Evolutionary conservation across 2,888 invertebrate species (phyloP).

Genomic region (Lochmaea crataegi): DNA sequence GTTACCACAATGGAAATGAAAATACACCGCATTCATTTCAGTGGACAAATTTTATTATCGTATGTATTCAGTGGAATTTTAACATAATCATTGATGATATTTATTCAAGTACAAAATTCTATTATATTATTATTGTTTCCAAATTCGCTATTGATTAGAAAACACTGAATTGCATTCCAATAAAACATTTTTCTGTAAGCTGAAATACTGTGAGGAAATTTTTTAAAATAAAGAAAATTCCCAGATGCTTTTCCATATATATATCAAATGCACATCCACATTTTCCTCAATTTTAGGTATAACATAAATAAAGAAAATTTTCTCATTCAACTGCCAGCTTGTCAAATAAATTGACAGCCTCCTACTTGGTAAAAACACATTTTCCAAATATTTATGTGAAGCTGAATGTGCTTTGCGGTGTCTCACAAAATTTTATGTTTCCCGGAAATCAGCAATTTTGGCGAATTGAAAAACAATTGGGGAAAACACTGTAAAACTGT

Average conservation of each 20-base stretch:
- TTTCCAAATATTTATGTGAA: background rate
- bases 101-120: too few species aligned
- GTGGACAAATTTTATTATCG: too few species aligned
- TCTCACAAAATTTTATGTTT: background rate
- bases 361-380: background rate
- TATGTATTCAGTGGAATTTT: too few species aligned
- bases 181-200: too few species aligned
- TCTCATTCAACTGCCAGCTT: conserved; percentile 2
- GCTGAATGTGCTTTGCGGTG: background rate
- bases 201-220: too few species aligned
- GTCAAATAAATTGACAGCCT: background rate
- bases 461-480: background rate
- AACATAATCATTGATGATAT: too few species aligned
- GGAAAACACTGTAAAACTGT: background rate
- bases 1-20: background rate
- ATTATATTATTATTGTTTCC: too few species aligned
- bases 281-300: background rate
- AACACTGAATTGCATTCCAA: too few species aligned
- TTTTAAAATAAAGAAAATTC: background rate
- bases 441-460: background rate
- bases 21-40: too few species aligned
- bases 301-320: background rate
- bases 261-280: background rate
- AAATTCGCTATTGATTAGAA: too few species aligned
- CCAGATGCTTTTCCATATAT: background rate